Conservation (phyloP, 64 coral and sea anemone genomes). For the Pocillopora verrucosa region DNA sequence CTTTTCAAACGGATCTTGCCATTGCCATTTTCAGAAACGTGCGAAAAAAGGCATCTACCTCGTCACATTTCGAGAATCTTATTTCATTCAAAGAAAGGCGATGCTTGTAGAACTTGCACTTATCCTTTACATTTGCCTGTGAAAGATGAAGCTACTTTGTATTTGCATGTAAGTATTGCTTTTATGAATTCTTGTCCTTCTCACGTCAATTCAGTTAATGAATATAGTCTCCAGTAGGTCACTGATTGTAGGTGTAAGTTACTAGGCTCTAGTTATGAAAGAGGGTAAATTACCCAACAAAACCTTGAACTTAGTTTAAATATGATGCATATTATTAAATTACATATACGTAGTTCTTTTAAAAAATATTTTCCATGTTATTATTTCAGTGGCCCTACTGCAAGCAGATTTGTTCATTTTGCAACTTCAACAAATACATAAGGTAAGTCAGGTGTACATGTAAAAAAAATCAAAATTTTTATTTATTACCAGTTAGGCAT, state of each 20-base stretch:
- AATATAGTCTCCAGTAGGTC: no score
- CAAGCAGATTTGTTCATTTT: conserved; percentile 76
- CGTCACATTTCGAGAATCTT: not conserved
- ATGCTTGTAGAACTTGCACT: not conserved
- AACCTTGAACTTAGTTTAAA: no score
- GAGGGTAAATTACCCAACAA: no score
- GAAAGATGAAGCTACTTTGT: conserved; percentile 43
- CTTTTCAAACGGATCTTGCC: not conserved
- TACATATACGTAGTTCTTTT: not conserved
- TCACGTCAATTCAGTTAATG: no score
- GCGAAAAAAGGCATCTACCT: not conserved
- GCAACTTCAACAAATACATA: conserved; percentile 90
- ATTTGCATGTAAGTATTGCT: conserved; percentile 68
- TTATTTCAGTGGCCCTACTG: conserved; percentile 79
- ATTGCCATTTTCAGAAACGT: not conserved
- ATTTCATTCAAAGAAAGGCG: not conserved
- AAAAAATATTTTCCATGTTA: not conserved
- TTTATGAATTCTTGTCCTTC: not conserved
- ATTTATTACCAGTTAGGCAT: no score
- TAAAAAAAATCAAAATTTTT: not conserved
- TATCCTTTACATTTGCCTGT: not conserved
- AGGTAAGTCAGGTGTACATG: conserved; percentile 33
- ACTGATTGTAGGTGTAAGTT: no score
- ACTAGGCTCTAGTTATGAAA: no score
- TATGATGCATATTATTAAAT: not conserved